Evolutionary conservation across 2,113 vertebrate species (phyloP).

Genomic region (Tretioscincus oriximinensis): DNA sequence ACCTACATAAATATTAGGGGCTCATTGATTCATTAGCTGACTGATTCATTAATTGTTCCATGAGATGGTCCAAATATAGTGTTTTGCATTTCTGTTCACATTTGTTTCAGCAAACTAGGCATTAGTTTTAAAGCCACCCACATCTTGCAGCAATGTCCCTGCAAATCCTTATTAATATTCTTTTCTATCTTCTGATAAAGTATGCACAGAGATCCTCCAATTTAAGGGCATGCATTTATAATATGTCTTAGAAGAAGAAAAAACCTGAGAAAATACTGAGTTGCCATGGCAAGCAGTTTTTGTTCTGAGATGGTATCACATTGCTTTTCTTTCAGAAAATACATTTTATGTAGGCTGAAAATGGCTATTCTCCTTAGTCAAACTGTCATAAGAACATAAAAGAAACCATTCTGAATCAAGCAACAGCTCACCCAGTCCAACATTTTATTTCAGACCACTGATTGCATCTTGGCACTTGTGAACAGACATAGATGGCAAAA

Average conservation of each 20-base stretch:
- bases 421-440: too few species aligned
- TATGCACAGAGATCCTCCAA: neutral
- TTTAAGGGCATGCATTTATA: slow-evolving; percentile 19
- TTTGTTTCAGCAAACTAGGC: slow-evolving; percentile 40
- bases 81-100: slow-evolving; percentile 35
- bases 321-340: slow-evolving; percentile 33
- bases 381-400: slow-evolving; percentile 35
- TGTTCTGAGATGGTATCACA: slow-evolving; percentile 40
- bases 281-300: slow-evolving; percentile 57
- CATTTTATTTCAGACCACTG: too few species aligned
- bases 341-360: slow-evolving; percentile 43
- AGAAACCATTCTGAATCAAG: too few species aligned
- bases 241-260: slow-evolving; percentile 50
- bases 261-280: neutral
- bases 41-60: neutral
- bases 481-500: too few species aligned
- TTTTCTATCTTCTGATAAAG: neutral
- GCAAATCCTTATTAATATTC: slow-evolving; percentile 36
- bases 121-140: slow-evolving; percentile 19
- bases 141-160: slow-evolving; percentile 26
- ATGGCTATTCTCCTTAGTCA: slow-evolving; percentile 46
- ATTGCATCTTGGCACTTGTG: too few species aligned
- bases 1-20: neutral
- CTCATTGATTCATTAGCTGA: too few species aligned
- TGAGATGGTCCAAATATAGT: neutral